Conservation (phyloP, 2,113 vertebrate genomes). For the Micronisus gabar region DNA sequence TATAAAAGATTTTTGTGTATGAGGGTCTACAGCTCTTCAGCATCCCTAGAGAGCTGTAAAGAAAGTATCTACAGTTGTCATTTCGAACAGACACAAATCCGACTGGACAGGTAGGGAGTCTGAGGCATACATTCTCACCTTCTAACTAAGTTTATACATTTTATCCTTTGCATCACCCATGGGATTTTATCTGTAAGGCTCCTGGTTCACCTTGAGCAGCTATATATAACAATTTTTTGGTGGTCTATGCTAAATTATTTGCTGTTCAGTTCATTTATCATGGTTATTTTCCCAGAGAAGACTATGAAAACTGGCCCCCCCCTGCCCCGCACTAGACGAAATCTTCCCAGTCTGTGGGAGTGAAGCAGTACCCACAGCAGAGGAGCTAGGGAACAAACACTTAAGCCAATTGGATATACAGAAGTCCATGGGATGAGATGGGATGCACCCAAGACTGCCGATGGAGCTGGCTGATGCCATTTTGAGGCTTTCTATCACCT, state of each 20-base stretch:
- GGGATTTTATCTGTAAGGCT: not conserved
- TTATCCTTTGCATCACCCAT: no score
- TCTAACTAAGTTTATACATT: not conserved
- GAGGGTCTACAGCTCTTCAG: not conserved
- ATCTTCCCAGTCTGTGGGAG: not conserved
- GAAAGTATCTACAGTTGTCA: not conserved
- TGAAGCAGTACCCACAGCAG: not conserved
- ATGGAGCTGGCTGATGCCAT: not conserved
- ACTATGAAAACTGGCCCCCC: rapidly evolving
- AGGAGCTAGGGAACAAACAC: not conserved
- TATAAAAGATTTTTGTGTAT: not conserved
- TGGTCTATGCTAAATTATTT: not conserved
- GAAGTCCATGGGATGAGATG: not conserved
- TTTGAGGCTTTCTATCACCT: not conserved
- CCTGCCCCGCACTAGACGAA: not conserved
- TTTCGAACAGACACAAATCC: not conserved
- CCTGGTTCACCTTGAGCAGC: not conserved
- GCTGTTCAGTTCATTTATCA: not conserved
- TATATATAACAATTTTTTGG: not conserved
- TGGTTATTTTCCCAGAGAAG: not conserved
- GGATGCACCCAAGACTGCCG: not conserved
- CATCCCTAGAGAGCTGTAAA: not conserved
- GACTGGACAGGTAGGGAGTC: not conserved
- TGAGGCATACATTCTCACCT: not conserved
- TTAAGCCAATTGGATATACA: not conserved